These are phyloP conservation scores for Mayetiola destructor DNA, from an alignment of 2,888 invertebrate genomes.

Conservation along the genomic window DNA sequence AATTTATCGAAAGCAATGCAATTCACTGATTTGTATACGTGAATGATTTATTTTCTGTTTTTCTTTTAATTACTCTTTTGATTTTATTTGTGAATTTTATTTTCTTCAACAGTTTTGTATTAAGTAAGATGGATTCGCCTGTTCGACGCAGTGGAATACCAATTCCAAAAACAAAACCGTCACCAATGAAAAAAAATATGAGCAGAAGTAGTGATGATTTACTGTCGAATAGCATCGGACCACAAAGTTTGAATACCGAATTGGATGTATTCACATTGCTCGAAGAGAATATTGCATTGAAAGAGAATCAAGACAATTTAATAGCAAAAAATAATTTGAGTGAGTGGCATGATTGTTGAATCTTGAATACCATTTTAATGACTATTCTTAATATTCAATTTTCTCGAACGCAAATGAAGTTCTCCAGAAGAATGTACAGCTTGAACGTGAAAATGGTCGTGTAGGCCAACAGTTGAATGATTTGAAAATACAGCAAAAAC, in stretches of 20 bases:
- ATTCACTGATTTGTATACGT: background rate
- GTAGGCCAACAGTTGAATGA: slow-evolving; percentile 12
- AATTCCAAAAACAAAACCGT: slow-evolving; percentile 32
- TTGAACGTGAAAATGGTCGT: slow-evolving; percentile 16
- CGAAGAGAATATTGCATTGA: slow-evolving; percentile 33
- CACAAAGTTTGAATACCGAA: slow-evolving; percentile 20
- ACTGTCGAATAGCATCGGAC: slow-evolving; percentile 23
- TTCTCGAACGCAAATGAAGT: slow-evolving; percentile 1
- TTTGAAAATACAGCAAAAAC: slow-evolving; percentile 13
- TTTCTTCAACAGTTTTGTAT: too few relatives aligned
- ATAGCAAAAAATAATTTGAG: slow-evolving; percentile 31
- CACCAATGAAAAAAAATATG: slow-evolving; percentile 32
- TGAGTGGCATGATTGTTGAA: slow-evolving; percentile 21
- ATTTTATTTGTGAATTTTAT: background rate
- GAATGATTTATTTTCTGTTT: background rate
- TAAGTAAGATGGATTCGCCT: slow-evolving; percentile 23
- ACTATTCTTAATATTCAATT: background rate
- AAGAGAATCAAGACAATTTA: slow-evolving; percentile 32
- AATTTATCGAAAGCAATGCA: too few relatives aligned
- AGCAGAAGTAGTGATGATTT: slow-evolving; percentile 32
- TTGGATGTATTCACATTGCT: slow-evolving; percentile 32
- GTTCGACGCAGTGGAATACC: slow-evolving; percentile 32
- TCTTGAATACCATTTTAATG: background rate
- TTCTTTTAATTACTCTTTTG: background rate
- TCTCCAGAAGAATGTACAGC: slow-evolving; percentile 16